Evolutionary conservation across 2,888 invertebrate genomes (phyloP), one percentile per base, ranked within the genome.

Genomic region (Pammene fasciana): DNA sequence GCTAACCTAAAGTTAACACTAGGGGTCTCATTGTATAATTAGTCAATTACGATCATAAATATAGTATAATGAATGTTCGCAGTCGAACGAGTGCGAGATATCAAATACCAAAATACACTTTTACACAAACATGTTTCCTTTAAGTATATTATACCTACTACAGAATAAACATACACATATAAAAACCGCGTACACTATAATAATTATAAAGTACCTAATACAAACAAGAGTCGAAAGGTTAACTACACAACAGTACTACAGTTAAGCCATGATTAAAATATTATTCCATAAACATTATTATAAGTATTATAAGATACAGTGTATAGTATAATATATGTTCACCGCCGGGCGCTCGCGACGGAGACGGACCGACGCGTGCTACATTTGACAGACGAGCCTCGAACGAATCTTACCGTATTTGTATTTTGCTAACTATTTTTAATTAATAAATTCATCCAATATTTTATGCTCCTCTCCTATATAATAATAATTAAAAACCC

Each of bases 21-120:
- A 92, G 84, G 89, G 90, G 83, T 85, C 78, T 86, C 87, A 26
- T 90, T 62, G 72, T 71, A 77, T 79, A 93, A 93, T 93, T 93
- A 93, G 93, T 93, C 93, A 93, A 93, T 93, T 93, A 93, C 93
- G 93, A 93, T 93, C 83, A 87, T 92, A 92, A 92, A 86, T 90
- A 83, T 89, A 91, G 88, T 86, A 83, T 84, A 84, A 75, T 75
- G 67, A 71, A 71, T 54, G 72, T 70, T 74, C 75, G 75, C 75
- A 81, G 75, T 74, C 71, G 68, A 71, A 65, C 54, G 60, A 70
- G 75, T 76, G 79, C 83, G 76, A 83, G 78, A 84, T 82, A 80
- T 85, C 84, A 83, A 83, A 88, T 90, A 87, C 88, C 88, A 90
- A 87, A 89, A 90, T 91, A 92, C 92, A 91, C 89, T 89, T 90